Conservation (phyloP, 64 coral and sea anemone genomes). For the Stichodactyla mertensii region DNA sequence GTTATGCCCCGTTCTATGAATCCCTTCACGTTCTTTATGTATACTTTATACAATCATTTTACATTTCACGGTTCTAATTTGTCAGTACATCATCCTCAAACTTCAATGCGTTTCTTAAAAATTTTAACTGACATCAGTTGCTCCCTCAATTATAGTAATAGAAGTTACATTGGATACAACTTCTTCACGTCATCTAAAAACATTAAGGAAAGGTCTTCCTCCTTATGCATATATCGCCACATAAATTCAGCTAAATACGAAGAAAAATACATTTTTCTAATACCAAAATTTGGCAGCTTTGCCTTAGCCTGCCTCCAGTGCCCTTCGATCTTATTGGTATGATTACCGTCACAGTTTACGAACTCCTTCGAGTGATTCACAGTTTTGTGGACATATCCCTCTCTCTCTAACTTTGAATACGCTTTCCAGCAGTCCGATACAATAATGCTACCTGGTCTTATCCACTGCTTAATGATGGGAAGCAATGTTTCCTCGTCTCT, state of each 20-base stretch:
- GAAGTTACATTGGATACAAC: background rate
- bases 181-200: constrained; percentile 13
- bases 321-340: no score
- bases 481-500: constrained; percentile 37
- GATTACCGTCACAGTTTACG: constrained; percentile 17
- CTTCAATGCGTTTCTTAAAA: no score
- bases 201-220: background rate
- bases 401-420: background rate
- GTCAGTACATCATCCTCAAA: no score
- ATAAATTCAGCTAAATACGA: constrained; percentile 22
- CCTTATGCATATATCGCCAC: constrained; percentile 19
- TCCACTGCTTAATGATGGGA: constrained; percentile 26
- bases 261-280: constrained; percentile 10
- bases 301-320: constrained; percentile 17
- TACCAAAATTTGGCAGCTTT: constrained; percentile 14
- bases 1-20: no score
- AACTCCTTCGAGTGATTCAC: constrained; percentile 36
- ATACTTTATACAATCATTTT: no score
- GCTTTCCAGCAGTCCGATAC: constrained; percentile 44
- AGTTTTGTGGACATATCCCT: constrained; percentile 3
- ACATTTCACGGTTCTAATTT: no score
- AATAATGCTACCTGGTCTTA: constrained; percentile 17
- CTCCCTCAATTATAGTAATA: no score
- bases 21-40: no score
- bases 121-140: no score